Evolutionary conservation across 1,140 invertebrate genomes (phyloP).

Genomic region (Dendroctonus valens): DNA sequence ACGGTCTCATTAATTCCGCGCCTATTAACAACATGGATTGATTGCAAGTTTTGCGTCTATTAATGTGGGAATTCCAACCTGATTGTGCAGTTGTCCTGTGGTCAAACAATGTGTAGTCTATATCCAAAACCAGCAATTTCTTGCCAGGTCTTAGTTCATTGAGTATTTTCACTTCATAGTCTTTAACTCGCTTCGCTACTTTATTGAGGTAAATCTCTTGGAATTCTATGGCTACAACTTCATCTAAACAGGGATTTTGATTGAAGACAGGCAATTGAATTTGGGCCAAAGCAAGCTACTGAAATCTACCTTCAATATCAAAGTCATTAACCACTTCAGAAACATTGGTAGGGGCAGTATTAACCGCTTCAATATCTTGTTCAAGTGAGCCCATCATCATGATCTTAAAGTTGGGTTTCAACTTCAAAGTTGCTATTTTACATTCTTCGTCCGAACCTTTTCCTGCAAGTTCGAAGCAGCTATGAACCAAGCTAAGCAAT

Average conservation of each 20-base stretch:
- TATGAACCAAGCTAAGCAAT: not conserved
- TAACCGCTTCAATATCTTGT: slow-evolving; percentile 82
- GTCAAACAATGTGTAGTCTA: slow-evolving; percentile 97
- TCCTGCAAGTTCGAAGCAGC: slow-evolving; percentile 55
- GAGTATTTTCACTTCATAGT: slow-evolving; percentile 81
- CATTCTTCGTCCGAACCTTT: slow-evolving; percentile 78
- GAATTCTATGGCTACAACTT: slow-evolving; percentile 82
- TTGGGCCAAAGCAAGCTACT: not conserved
- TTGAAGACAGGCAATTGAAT: too few relatives aligned
- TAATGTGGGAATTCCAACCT: slow-evolving; percentile 10
- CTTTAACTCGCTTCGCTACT: slow-evolving; percentile 80
- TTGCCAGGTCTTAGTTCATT: slow-evolving; percentile 80
- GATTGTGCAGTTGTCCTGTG: slow-evolving; percentile 67
- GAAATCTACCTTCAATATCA: slow-evolving; percentile 16
- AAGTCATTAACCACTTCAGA: slow-evolving; percentile 19
- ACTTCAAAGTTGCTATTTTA: slow-evolving; percentile 65
- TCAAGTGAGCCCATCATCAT: slow-evolving; percentile 98
- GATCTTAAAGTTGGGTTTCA: slow-evolving; percentile 88
- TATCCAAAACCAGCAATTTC: slow-evolving; percentile 91
- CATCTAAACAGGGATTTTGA: slow-evolving; percentile 57
- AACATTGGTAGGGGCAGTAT: slow-evolving; percentile 70
- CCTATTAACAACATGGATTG: slow-evolving; percentile 50
- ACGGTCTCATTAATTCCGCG: slow-evolving; percentile 90
- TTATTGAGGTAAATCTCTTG: slow-evolving; percentile 66
- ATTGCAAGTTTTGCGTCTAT: not conserved